phyloP scores from a whole-genome alignment of 2,797 vertebrate species.

The Darevskia nairensis region DNA sequence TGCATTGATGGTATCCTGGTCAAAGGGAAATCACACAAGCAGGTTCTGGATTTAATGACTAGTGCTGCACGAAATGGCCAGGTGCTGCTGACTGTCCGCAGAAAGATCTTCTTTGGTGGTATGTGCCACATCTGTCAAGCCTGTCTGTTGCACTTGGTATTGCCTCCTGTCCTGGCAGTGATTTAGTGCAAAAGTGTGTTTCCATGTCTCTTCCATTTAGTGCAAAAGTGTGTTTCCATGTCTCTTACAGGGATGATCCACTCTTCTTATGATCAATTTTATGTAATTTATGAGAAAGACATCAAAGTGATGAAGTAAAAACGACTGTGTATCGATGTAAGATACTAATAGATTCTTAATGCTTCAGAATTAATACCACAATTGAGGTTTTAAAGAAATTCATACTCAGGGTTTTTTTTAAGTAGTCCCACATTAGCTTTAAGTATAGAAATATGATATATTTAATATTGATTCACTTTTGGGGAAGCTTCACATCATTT shows the following conservation, averaged over 20 bases:
- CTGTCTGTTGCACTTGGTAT: neutral
- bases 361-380: neutral
- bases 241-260: neutral
- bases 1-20: slow-evolving; percentile 94
- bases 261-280: neutral
- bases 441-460: neutral
- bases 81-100: slow-evolving; percentile 93
- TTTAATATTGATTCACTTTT: neutral
- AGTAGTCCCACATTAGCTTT: neutral
- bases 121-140: slow-evolving; percentile 35
- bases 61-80: slow-evolving; percentile 96
- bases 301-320: neutral
- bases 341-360: neutral
- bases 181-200: neutral
- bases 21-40: slow-evolving; percentile 96
- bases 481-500: neutral
- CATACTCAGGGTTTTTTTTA: too few relatives aligned
- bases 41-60: slow-evolving; percentile 97
- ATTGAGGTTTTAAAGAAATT: neutral
- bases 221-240: neutral
- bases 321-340: neutral
- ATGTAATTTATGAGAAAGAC: neutral
- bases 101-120: slow-evolving; percentile 89
- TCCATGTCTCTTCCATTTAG: too few relatives aligned
- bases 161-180: neutral